Evolutionary conservation across 1,140 invertebrate genomes (phyloP).

Genomic region (Zaprionus tsacasi): DNA sequence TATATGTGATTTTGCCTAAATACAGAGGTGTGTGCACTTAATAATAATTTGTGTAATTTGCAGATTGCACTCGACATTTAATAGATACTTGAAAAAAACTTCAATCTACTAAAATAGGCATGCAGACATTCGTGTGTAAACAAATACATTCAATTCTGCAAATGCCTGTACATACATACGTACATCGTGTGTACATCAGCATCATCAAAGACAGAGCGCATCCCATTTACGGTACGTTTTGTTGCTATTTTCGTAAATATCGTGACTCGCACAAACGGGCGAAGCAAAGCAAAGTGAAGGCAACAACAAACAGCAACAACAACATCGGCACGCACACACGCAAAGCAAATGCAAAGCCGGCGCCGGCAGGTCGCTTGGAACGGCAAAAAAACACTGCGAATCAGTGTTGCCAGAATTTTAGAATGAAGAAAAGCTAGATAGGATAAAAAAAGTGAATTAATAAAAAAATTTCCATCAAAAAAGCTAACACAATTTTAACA

Average conservation of each 20-base stretch:
- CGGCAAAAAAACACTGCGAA: not conserved
- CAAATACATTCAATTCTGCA: not conserved
- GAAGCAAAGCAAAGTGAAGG: not conserved
- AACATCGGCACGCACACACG: conserved; percentile 8
- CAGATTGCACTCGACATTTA: not conserved
- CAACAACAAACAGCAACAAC: conserved; percentile 18
- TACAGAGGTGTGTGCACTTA: not conserved
- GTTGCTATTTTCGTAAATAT: conserved; percentile 36
- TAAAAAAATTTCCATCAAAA: too few relatives aligned
- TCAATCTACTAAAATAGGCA: not conserved
- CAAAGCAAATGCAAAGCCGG: conserved; percentile 25
- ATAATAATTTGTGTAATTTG: not conserved
- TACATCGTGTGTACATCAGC: not conserved
- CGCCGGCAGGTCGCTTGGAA: conserved; percentile 17
- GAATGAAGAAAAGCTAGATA: too few relatives aligned
- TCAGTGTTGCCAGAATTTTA: too few relatives aligned
- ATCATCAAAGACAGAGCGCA: conserved; percentile 2
- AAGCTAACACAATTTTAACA: too few relatives aligned
- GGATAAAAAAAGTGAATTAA: too few relatives aligned
- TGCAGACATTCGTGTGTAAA: not conserved
- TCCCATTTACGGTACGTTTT: conserved; percentile 14
- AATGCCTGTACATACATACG: not conserved
- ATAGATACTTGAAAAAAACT: not conserved
- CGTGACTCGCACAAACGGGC: conserved; percentile 28
- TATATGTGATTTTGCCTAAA: not conserved